Percentiles rank a stretch among this genome's conserved stretches.
These are phyloP conservation scores for Protodeltote pygarga DNA, from an alignment of 2,888 invertebrate genomes.

Conservation along the genomic window DNA sequence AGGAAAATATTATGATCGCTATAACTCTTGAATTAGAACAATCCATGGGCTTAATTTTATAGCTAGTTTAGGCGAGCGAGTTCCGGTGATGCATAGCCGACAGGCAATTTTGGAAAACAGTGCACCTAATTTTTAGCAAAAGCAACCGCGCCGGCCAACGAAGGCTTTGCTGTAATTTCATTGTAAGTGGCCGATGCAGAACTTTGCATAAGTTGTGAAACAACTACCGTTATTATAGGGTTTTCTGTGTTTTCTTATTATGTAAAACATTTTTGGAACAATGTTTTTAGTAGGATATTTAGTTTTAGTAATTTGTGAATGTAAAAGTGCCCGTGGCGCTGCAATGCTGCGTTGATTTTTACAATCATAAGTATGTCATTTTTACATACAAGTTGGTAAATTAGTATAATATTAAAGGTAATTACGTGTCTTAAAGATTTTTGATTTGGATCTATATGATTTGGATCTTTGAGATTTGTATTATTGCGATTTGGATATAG, in stretches of 20 bases:
- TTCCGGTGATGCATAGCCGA: conserved; percentile 49
- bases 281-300: background rate
- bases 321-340: no score
- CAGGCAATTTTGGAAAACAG: conserved; percentile 49
- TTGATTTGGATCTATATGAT: no score
- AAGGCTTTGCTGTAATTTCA: conserved; percentile 15
- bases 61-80: conserved; percentile 41
- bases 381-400: no score
- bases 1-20: no score
- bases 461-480: no score
- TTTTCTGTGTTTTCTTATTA: conserved; percentile 4
- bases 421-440: no score
- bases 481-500: no score
- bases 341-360: no score
- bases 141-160: conserved; percentile 17
- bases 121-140: conserved; percentile 43
- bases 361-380: no score
- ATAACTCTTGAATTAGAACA: background rate
- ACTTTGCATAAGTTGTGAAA: conserved; percentile 26
- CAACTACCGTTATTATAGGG: conserved; percentile 14
- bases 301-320: conserved; percentile 3
- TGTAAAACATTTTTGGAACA: conserved; percentile 5
- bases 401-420: no score
- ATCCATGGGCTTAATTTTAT: conserved; percentile 38
- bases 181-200: conserved; percentile 28